Conservation (phyloP, 2,113 vertebrate species). For the Cottus gobio region DNA sequence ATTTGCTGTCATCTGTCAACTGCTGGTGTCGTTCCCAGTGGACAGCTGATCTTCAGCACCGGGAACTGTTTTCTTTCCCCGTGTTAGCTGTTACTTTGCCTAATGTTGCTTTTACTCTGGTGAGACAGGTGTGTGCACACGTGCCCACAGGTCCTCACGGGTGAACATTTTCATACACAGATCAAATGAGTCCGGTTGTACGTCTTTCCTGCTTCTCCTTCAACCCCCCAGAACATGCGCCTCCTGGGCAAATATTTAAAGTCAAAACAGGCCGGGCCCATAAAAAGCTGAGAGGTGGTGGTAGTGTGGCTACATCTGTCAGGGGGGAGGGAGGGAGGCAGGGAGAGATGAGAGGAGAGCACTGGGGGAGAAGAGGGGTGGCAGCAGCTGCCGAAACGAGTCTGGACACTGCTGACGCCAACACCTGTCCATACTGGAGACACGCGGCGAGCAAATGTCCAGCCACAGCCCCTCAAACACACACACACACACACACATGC, state of each 20-base stretch:
- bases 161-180: constrained; percentile 36
- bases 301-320: constrained; percentile 84
- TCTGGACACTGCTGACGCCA: constrained; percentile 83
- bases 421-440: constrained; percentile 85
- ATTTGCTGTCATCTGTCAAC: constrained; percentile 40
- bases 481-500: constrained; percentile 38
- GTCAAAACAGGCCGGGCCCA: constrained; percentile 84
- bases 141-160: neutral
- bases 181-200: constrained; percentile 22
- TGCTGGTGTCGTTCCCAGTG: constrained; percentile 31
- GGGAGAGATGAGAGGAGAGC: constrained; percentile 41
- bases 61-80: constrained; percentile 22
- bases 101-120: constrained; percentile 6
- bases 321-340: constrained; percentile 25
- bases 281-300: constrained; percentile 79
- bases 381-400: constrained; percentile 83
- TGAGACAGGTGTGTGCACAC: constrained; percentile 43
- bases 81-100: neutral
- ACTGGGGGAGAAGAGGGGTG: constrained; percentile 50
- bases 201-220: constrained; percentile 2
- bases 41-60: constrained; percentile 33
- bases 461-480: constrained; percentile 54
- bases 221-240: constrained; percentile 52
- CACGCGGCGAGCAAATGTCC: constrained; percentile 83
- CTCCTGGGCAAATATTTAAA: constrained; percentile 88